phyloP scores from a whole-genome alignment of 2,797 vertebrate species.

The Hypotaenidia okinawae region DNA sequence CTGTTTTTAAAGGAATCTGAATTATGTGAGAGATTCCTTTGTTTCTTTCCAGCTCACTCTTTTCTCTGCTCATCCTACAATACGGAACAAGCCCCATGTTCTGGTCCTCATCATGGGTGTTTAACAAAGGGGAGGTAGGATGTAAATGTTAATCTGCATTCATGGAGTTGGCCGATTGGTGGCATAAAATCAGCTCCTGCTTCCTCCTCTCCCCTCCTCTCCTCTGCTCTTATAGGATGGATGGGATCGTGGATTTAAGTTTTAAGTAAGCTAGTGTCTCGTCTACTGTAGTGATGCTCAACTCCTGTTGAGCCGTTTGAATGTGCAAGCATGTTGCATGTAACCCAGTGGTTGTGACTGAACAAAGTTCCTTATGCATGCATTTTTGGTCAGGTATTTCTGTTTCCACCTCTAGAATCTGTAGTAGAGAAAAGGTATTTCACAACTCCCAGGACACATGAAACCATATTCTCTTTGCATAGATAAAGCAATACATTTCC shows the following conservation, averaged over 20 bases:
- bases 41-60: neutral
- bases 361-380: neutral
- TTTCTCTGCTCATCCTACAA: neutral
- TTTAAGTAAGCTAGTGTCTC: neutral
- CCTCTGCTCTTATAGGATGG: neutral
- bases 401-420: neutral
- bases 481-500: neutral
- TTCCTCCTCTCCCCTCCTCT: neutral
- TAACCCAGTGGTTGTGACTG: neutral
- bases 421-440: neutral
- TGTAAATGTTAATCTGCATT: neutral
- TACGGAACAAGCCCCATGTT: neutral
- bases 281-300: neutral
- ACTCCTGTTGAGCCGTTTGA: neutral
- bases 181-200: neutral
- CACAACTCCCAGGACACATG: neutral
- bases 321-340: neutral
- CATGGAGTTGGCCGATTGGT: neutral
- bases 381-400: neutral
- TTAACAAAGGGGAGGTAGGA: neutral
- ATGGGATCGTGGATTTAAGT: neutral
- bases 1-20: neutral
- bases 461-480: neutral
- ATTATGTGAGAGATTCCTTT: neutral
- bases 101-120: neutral